Evolutionary conservation across 1,140 invertebrate genomes (phyloP), one percentile per base, ranked within the genome.

Genomic region (Macrotrachela quadricornifera): DNA sequence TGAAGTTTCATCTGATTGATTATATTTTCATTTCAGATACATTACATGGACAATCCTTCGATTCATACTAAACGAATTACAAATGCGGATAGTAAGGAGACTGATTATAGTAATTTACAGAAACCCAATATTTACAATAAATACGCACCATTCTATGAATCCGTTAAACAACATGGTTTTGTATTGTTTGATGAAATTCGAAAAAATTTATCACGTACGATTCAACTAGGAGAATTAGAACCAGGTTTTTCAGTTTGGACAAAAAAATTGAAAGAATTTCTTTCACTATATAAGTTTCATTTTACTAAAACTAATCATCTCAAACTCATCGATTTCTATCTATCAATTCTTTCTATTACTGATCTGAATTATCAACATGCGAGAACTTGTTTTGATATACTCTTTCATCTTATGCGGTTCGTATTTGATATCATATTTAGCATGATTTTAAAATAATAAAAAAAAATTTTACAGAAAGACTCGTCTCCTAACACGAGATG

Each of bases 401-500:
- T 53, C 10, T 14, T 40, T 30, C 43, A 53, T 12, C 42, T 51
- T 15, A 15, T 53, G 13, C 37, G 46, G 43, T 53, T 38, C 30
- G 16, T 12, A 16, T 38, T 37, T 46, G 6, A 12, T 39, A 18
- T 14, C 39, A 39, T 12, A 12, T 42, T 42, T 12, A 12, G n/a
- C 16, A 40, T 14, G 39, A 41, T 50, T 21, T 1, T 15, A 40
- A 50, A 3, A 36, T 21, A 30, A 18, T 4, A 41, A 18, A 18
- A 42, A n/a, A n/a, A 38, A 43, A 30, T 17, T 61, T 71, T 71
- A 46, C 60, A 86, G 83, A 59, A 86, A 85, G 71, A 77, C 73
- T 58, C 68, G 80, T 60, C 71, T 88, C 30, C 67, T 90, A 57
- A 75, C 77, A 13, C 77, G 82, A 36, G 76, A 81, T 56, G 86